Conservation (phyloP, 1,140 invertebrate species). For the Scaptomyza graminum region DNA sequence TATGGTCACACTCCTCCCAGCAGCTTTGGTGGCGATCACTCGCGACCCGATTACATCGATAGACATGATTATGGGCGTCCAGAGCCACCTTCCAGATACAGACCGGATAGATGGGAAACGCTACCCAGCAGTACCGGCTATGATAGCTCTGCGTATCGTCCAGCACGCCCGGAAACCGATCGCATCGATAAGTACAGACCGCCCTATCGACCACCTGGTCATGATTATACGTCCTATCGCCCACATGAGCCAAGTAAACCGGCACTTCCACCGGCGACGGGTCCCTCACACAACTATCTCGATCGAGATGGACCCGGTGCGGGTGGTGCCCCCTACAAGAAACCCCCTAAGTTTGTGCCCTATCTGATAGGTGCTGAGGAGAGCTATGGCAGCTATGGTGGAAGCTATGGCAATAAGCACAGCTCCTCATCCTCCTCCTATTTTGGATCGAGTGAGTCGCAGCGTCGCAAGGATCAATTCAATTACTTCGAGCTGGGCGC, state of each 20-base stretch:
- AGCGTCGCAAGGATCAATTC: slow-evolving; percentile 77
- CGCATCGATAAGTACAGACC: slow-evolving; percentile 72
- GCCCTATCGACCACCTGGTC: slow-evolving; percentile 62
- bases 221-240: slow-evolving; percentile 71
- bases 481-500: slow-evolving; percentile 79
- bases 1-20: slow-evolving; percentile 74
- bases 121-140: slow-evolving; percentile 78
- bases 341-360: slow-evolving; percentile 74
- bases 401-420: slow-evolving; percentile 82
- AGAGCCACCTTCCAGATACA: slow-evolving; percentile 35
- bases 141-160: slow-evolving; percentile 62
- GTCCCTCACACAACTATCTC: slow-evolving; percentile 67
- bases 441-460: slow-evolving; percentile 71
- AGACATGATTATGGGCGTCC: slow-evolving; percentile 63
- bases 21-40: slow-evolving; percentile 64
- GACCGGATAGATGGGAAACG: slow-evolving; percentile 75
- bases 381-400: slow-evolving; percentile 82
- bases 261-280: slow-evolving; percentile 30
- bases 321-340: slow-evolving; percentile 53
- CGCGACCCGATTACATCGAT: slow-evolving; percentile 67
- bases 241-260: slow-evolving; percentile 49
- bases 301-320: slow-evolving; percentile 69
- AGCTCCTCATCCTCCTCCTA: slow-evolving; percentile 68
- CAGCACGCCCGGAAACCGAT: slow-evolving; percentile 63
- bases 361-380: slow-evolving; percentile 75